phyloP scores from a whole-genome alignment of 2,888 invertebrate species.

The Omphaloscelis lunosa region DNA sequence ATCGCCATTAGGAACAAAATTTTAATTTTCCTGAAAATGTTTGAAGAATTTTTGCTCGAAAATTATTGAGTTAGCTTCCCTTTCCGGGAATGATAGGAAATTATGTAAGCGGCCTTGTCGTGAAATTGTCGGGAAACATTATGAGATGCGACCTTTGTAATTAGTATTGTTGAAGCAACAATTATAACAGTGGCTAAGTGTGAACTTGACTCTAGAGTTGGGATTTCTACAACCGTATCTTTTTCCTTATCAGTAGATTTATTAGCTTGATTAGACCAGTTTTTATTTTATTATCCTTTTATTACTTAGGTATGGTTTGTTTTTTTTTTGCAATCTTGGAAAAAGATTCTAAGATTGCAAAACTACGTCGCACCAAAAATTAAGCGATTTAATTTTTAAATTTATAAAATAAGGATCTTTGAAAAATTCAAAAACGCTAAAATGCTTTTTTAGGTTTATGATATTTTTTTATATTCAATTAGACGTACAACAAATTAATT shows the following conservation, averaged over 20 bases:
- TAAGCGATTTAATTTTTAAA: not conserved
- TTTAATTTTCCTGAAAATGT: constrained; percentile 24
- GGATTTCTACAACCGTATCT: not conserved
- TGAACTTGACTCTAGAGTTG: constrained; percentile 9
- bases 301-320: not conserved
- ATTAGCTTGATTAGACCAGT: not conserved
- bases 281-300: not conserved
- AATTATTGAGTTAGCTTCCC: constrained; percentile 26
- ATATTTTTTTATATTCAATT: not conserved
- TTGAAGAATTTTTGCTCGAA: constrained; percentile 8
- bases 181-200: constrained; percentile 40
- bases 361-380: not conserved
- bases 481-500: not conserved
- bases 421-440: not conserved
- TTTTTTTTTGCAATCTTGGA: not conserved
- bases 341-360: not conserved
- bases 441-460: not conserved
- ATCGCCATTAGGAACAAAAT: not conserved
- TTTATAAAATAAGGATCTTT: not conserved
- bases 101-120: constrained; percentile 36
- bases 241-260: constrained; percentile 6
- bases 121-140: constrained; percentile 22
- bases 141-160: constrained; percentile 37
- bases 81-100: constrained; percentile 14
- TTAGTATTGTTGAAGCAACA: constrained; percentile 48